These are phyloP conservation scores for Felis catus DNA, from an alignment of 2,113 vertebrate species.

Conservation along the genomic window F.catus_Fca126_mat1.0 CM031414.1:40926001-40926500, in stretches of 20 bases:
- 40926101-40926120: conserved; percentile 20
- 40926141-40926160: conserved; percentile 41
- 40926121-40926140: conserved; percentile 33
- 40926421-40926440: background rate
- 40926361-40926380: background rate
- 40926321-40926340: background rate
- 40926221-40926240: background rate
- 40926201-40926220: background rate
- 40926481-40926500: background rate
- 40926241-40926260: conserved; percentile 2
- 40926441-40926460: background rate
- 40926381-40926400: conserved; percentile 7
- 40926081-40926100: background rate
- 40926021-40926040: conserved; percentile 8
- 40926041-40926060: background rate
- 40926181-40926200: conserved; percentile 13
- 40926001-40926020: background rate
- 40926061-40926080: background rate
- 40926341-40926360: background rate
- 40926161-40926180: conserved; percentile 37
- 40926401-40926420: background rate
- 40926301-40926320: background rate
- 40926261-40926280: background rate
- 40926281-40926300: conserved; percentile 25
- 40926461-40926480: background rate